Evolutionary conservation across 2,888 invertebrate species (phyloP), one percentile per base, ranked within the genome.

Genomic region (Polyommatus iphigenia): DNA sequence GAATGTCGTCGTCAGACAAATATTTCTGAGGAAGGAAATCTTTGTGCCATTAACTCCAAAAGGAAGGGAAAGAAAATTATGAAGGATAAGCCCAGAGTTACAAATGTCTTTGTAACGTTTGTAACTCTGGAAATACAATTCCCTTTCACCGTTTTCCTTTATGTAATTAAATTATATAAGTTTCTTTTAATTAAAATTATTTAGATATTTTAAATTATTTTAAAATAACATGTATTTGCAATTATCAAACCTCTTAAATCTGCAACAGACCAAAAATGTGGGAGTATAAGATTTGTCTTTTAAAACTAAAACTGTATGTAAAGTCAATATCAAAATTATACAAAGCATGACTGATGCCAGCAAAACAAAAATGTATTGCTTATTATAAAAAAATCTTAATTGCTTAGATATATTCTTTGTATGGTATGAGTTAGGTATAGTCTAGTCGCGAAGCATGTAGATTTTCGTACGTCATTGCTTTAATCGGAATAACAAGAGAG

Each of bases 41-140:
- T 67, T 67, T 67, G 67, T 29, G 29, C 20, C 67, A 67, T 67
- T 67, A 67, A 67, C 67, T 67, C 67, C 67, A 67, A 32, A 67
- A 67, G 67, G 67, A 67, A 67, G 67, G 29, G 67, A 67, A 29
- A 67, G 29, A 29, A 67, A 67, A 67, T 67, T 67, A 67, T 67
- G 67, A 67, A 67, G 67, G 67, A 67, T 29, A 67, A 29, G 67
- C 62, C 20, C 62, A 24, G 67, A 67, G 32, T 67, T 67, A 15
- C 15, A 32, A 67, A 67, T 29, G 24, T 67, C 67, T 67, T 67
- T 67, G 54, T 54, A 54, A 54, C 54, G 62, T 62, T 20, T 59
- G 62, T 62, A 62, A 20, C 67, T 29, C 67, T 18, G 29, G 67
- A 67, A 67, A 32, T 18, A 32, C 29, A 15, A 32, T 67, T 67